Base-by-base conservation (phyloP, 2,113 vertebrate genomes). In the Larimichthys polyactis region DNA sequence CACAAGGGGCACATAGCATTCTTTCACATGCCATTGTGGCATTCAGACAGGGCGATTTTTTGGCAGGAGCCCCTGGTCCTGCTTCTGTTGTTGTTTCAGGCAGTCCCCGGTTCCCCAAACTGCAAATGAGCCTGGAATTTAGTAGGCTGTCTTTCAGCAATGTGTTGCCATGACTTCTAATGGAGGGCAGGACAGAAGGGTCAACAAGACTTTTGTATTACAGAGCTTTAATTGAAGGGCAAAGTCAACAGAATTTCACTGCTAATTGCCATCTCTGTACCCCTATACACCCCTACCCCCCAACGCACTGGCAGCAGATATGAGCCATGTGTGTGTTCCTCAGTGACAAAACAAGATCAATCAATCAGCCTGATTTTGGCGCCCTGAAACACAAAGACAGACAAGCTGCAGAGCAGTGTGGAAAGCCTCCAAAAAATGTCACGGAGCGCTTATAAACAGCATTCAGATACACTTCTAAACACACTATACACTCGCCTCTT, bases 21-120 rank as follows among this genome's bases (percentile, higher is more conserved):
- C 94, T 94, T 93, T 91, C 87, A 94, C 95, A 96, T 93, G 91
- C 81, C 90, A 90, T 65, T 82, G 86, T 90, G 89, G 84, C 90
- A 90, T 92, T 93, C 92, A 94, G 90, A 89, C 80, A 64, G 81
- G 81, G 79, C 69, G n/a, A 48, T 79, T 89, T 87, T 87, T 94
- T 95, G 94, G 94, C 94, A 95, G 52, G 58, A 80, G 74, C 67
- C 71, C 73, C 16, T 24, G n/a, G 82, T 49, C 69, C 65, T 76
- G 84, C 87, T 90, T 87, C 86, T 90, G 89, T 89, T 90, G 87
- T 92, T 65, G 80, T 94, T 92, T 90, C 79, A 91, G 90, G 85
- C 68, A 9, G 85, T 88, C 92, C 81, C 88, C 5, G 48, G 82
- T 88, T 95, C 91, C 94, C 94, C 85, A 71, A 95, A 93, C 94